Percentiles rank a stretch among this genome's conserved stretches.
These are phyloP conservation scores for Gopherus evgoodei DNA, from an alignment of 2,113 vertebrate species.

Conservation along the genomic window DNA sequence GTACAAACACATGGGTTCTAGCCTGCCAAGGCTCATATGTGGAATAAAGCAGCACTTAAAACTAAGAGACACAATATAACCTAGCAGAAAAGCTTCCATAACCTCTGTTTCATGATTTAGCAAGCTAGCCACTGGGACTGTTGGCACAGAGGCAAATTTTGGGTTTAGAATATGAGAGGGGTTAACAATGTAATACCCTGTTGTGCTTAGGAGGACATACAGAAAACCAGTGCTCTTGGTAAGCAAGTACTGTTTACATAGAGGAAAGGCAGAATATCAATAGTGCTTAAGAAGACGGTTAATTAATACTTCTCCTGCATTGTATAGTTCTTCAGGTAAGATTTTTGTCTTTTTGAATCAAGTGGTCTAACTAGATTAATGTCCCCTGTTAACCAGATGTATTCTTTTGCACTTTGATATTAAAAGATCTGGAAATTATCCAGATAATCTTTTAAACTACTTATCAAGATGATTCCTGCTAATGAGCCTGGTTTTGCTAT, in stretches of 20 bases:
- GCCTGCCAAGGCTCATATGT: not conserved
- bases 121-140: not conserved
- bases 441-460: not conserved
- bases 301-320: not conserved
- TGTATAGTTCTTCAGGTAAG: not conserved
- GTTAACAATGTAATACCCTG: not conserved
- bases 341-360: not conserved
- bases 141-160: not conserved
- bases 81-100: not conserved
- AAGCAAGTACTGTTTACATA: not conserved
- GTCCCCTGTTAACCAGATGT: not conserved
- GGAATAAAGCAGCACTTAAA: not conserved
- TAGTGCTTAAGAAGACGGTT: not conserved
- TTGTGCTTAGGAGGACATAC: not conserved
- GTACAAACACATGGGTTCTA: accelerated
- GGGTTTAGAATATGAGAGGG: not conserved
- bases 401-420: not conserved
- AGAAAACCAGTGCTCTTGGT: not conserved
- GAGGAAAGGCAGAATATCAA: not conserved
- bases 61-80: not conserved
- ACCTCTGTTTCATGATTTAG: not conserved
- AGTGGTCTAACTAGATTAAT: not conserved
- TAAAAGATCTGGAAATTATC: not conserved
- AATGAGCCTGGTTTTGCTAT: not conserved
- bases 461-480: not conserved